Percentiles rank a stretch among this genome's conserved stretches.
These are phyloP conservation scores for Hypena proboscidalis DNA, from an alignment of 2,888 invertebrate species.

Conservation along the genomic window DNA sequence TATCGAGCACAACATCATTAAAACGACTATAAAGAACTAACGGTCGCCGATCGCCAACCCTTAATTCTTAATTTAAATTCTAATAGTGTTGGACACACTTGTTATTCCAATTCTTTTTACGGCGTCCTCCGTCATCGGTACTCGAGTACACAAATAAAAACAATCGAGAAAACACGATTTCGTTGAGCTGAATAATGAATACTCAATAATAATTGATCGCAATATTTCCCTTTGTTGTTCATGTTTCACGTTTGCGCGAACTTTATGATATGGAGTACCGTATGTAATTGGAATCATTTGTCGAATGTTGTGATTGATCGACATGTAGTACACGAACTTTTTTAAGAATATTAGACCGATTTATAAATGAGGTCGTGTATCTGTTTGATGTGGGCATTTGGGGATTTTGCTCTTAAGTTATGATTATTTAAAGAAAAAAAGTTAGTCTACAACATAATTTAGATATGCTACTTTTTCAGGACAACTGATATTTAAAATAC, in stretches of 20 bases:
- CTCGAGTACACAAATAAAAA: conserved; percentile 22
- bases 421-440: too few relatives aligned
- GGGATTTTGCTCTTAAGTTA: too few relatives aligned
- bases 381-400: too few relatives aligned
- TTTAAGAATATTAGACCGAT: conserved; percentile 16
- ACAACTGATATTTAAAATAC: too few relatives aligned
- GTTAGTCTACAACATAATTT: too few relatives aligned
- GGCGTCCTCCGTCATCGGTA: conserved; percentile 3
- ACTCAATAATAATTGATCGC: conserved; percentile 64
- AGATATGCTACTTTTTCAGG: too few relatives aligned
- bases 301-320: conserved; percentile 29
- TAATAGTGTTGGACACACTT: conserved; percentile 22
- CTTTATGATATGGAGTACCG: conserved; percentile 27
- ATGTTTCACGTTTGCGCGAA: conserved; percentile 35
- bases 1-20: background rate
- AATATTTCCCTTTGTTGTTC: conserved; percentile 57
- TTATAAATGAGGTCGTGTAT: conserved; percentile 10
- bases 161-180: conserved; percentile 55
- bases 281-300: conserved; percentile 33
- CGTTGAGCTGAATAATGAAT: conserved; percentile 65
- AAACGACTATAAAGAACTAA: background rate
- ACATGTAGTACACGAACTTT: conserved; percentile 9
- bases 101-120: conserved; percentile 15
- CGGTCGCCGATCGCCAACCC: background rate
- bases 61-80: conserved; percentile 13